These are phyloP conservation scores for Platyura marginata DNA, from an alignment of 1,140 invertebrate genomes.

Conservation along the genomic window DNA sequence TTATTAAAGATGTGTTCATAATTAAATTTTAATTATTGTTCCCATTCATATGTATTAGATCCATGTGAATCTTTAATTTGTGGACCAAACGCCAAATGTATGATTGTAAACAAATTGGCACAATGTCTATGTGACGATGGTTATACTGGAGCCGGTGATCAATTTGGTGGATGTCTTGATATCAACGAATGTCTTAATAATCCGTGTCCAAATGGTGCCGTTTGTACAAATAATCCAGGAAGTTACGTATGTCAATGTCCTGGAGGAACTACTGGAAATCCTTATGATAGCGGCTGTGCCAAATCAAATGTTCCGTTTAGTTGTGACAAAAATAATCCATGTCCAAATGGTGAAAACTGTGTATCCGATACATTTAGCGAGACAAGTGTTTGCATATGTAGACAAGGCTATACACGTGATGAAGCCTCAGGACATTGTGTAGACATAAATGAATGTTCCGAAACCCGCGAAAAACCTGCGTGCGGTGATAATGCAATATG, in stretches of 20 bases:
- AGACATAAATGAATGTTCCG: slow-evolving; percentile 77
- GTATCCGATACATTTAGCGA: slow-evolving; percentile 50
- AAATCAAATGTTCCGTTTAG: slow-evolving; percentile 35
- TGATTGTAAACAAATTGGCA: slow-evolving; percentile 61
- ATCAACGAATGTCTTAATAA: slow-evolving; percentile 63
- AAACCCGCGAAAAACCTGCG: slow-evolving; percentile 44
- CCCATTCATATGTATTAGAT: slow-evolving; percentile 38
- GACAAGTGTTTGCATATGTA: slow-evolving; percentile 69
- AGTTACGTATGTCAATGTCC: slow-evolving; percentile 77
- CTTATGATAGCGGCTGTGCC: slow-evolving; percentile 49
- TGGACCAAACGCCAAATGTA: slow-evolving; percentile 75
- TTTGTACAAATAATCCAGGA: slow-evolving; percentile 76
- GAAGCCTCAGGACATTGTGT: slow-evolving; percentile 50
- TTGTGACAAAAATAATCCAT: slow-evolving; percentile 56
- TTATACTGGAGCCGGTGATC: slow-evolving; percentile 46
- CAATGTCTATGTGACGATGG: slow-evolving; percentile 67
- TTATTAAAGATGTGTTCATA: slow-evolving; percentile 39
- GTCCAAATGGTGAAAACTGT: slow-evolving; percentile 66
- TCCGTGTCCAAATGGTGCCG: slow-evolving; percentile 61
- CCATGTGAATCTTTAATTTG: slow-evolving; percentile 74
- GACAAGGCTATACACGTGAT: slow-evolving; percentile 62
- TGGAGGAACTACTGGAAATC: slow-evolving; percentile 48
- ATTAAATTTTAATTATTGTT: slow-evolving; percentile 3
- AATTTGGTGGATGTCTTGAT: slow-evolving; percentile 60
- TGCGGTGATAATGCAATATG: slow-evolving; percentile 78